These are phyloP conservation scores for Apomyelois bistriatella DNA, from an alignment of 2,888 invertebrate species.

Conservation along the genomic window DNA sequence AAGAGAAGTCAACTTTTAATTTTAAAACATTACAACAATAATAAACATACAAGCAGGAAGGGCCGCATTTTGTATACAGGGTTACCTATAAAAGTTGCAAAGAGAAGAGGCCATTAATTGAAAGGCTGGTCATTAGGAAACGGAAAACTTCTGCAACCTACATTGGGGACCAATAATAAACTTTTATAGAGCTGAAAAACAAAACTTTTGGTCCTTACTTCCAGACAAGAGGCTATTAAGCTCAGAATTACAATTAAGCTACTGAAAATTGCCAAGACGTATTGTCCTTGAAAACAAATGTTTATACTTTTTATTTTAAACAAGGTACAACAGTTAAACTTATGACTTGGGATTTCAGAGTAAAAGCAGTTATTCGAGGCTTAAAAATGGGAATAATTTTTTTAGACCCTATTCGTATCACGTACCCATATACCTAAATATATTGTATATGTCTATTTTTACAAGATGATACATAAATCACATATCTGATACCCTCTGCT, in stretches of 20 bases:
- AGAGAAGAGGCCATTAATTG: conserved; percentile 4
- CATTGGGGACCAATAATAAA: conserved; percentile 9
- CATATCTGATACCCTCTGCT: no score
- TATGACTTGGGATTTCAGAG: neutral
- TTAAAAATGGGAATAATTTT: no score
- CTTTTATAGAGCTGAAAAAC: conserved; percentile 14
- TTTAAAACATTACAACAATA: no score
- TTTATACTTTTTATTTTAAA: conserved; percentile 10
- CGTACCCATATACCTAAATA: no score
- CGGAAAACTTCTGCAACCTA: conserved; percentile 5
- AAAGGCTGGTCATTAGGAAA: conserved; percentile 6
- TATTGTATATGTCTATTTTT: no score
- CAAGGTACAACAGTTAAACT: neutral
- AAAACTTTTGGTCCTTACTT: conserved; percentile 12
- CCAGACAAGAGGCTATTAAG: conserved; percentile 12
- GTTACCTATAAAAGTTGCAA: no score
- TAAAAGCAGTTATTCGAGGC: no score
- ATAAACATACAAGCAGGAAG: no score
- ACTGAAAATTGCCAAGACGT: conserved; percentile 13
- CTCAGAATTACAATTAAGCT: conserved; percentile 12
- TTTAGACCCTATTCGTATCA: no score
- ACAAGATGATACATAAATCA: no score
- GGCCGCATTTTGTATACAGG: no score
- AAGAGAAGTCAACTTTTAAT: no score
- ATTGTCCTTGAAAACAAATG: conserved; percentile 8